Percentiles rank a stretch among this genome's conserved stretches.
These are phyloP conservation scores for Tholera decimalis DNA, from an alignment of 2,888 invertebrate genomes.

Conservation along the genomic window DNA sequence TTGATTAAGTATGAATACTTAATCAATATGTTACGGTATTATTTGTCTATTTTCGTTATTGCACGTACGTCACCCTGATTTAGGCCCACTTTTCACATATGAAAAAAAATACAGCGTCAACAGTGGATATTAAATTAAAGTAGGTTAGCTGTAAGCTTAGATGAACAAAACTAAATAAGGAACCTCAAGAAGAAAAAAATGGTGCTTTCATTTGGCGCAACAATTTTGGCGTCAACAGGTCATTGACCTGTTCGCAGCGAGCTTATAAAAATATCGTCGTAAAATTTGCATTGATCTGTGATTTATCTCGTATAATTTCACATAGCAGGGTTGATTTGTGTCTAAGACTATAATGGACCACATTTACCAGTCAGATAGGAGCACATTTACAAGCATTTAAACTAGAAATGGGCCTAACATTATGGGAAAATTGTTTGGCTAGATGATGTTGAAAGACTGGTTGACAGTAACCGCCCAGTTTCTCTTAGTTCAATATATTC, in stretches of 20 bases:
- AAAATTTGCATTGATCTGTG: slow-evolving; percentile 10
- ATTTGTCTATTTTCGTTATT: slow-evolving; percentile 2
- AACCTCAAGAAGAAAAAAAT: slow-evolving; percentile 8
- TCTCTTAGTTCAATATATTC: not conserved
- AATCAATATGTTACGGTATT: not conserved
- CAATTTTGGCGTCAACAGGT: slow-evolving; percentile 43
- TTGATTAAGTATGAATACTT: too few relatives aligned
- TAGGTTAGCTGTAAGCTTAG: not conserved
- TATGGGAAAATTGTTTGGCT: too few relatives aligned
- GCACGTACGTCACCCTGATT: slow-evolving; percentile 8
- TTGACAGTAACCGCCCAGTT: not conserved
- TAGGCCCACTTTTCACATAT: slow-evolving; percentile 9
- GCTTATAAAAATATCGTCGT: slow-evolving; percentile 11
- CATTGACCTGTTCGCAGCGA: slow-evolving; percentile 40
- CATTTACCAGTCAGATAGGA: not conserved
- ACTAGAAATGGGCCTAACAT: not conserved
- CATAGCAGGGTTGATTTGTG: not conserved
- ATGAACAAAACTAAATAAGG: slow-evolving; percentile 2
- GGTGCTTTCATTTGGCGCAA: slow-evolving; percentile 27
- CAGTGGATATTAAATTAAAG: slow-evolving; percentile 22
- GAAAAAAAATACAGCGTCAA: slow-evolving; percentile 21
- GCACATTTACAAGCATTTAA: not conserved
- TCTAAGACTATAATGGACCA: not conserved
- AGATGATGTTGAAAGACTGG: not conserved
- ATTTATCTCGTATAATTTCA: not conserved